phyloP scores from a whole-genome alignment of 2,113 vertebrate species.

The Ciconia maguari region DNA sequence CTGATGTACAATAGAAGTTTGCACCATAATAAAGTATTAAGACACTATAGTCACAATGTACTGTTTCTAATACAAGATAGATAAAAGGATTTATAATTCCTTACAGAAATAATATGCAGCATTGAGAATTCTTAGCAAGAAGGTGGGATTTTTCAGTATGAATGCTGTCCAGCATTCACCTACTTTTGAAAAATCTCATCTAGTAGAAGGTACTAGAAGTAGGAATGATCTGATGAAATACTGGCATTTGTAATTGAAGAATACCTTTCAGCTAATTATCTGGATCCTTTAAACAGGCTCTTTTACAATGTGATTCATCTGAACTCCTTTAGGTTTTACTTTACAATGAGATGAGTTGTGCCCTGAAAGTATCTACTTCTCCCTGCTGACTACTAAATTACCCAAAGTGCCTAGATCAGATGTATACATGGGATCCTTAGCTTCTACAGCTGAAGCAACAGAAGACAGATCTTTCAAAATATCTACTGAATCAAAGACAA shows the following conservation, averaged over 20 bases:
- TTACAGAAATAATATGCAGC: background rate
- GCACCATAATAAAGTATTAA: background rate
- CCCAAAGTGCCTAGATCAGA: background rate
- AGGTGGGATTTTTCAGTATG: background rate
- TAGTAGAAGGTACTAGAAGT: background rate
- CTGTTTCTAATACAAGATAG: background rate
- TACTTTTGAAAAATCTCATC: background rate
- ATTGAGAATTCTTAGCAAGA: background rate
- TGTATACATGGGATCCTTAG: background rate
- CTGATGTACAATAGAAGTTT: background rate
- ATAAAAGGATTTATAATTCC: background rate
- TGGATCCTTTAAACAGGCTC: background rate
- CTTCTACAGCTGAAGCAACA: background rate
- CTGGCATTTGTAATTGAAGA: background rate
- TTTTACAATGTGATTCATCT: background rate
- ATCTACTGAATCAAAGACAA: background rate
- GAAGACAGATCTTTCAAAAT: slow-evolving; percentile 17
- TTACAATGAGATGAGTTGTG: background rate
- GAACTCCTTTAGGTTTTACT: background rate
- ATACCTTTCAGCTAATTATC: slow-evolving; percentile 11
- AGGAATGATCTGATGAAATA: background rate
- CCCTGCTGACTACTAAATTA: background rate
- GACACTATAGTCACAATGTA: background rate
- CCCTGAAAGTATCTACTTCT: background rate
- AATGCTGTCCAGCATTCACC: background rate